Base-by-base conservation (phyloP, 2,797 vertebrate species). In the Ctenosaura bakeri region DNA sequence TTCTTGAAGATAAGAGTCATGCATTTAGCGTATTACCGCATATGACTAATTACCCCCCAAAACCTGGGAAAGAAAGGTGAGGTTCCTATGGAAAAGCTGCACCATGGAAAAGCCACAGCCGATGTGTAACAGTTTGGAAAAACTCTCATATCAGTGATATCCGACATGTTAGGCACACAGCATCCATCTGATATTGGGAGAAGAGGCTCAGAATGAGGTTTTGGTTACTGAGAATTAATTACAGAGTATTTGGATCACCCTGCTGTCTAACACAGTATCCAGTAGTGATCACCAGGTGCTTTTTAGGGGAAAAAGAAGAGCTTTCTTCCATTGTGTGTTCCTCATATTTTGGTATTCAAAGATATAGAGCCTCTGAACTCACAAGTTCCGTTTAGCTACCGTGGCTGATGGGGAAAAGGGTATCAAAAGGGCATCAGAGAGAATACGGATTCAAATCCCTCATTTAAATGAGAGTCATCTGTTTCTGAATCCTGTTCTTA, bases 161-260 rank as follows among this genome's bases (percentile, higher is more conserved):
- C 5, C 62, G 81, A 74, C 14, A 38, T 38, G 66, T 64, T 66
- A 78, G 82, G 26, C 4, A 0, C 0, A 29, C 42, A 4, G 29
- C 32, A 8, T 77, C 66, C 52, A 24, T 52, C 59, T 38, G 82
- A 20, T 13, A 66, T n/a, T 52, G 50, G 38, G 20, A 50, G 20
- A 74, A 32, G 69, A 42, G 14, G 64, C 5, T 38, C 2, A 82
- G 52, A 82, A 73, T 22, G 13, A 74, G 54, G 69, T 35, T 38
- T n/a, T 46, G 54, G 26, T n/a, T 46, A 77, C 54, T 76, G 29
- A 64, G 14, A 82, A 74, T 83, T 76, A 62, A 89, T 77, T 62
- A 83, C 62, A 76, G 29, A 14, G 46, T 42, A 64, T 20, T 5
- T 35, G 46, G 77, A 83, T 64, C 46, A 8, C 54, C 50, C 38